phyloP scores from a whole-genome alignment of 1,140 invertebrate genomes.

The Mizuhopecten yessoensis region DNA sequence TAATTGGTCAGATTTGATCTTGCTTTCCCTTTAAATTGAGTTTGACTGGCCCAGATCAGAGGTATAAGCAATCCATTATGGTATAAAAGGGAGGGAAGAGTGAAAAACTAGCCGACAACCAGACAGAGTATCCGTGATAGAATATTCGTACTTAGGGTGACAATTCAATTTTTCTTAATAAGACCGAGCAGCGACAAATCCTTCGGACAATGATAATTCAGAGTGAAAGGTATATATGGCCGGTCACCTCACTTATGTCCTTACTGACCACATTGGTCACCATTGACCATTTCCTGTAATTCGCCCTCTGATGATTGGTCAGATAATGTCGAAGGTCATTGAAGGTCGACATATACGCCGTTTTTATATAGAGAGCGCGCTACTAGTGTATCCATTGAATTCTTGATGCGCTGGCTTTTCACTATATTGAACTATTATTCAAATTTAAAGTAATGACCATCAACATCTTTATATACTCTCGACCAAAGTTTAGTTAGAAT shows the following conservation, averaged over 20 bases:
- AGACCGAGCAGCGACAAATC: not conserved
- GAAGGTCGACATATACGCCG: not conserved
- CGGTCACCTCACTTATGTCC: not conserved
- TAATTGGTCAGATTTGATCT: not conserved
- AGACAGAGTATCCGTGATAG: not conserved
- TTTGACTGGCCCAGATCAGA: not conserved
- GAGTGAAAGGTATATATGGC: not conserved
- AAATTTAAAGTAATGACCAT: no score
- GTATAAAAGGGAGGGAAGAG: not conserved
- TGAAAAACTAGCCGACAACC: not conserved
- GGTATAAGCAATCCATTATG: not conserved
- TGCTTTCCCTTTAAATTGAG: constrained; percentile 3
- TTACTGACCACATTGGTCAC: not conserved
- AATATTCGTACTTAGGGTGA: not conserved
- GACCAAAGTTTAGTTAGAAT: no score
- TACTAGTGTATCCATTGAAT: not conserved
- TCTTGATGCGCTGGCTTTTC: not conserved
- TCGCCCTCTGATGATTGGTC: not conserved
- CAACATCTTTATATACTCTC: no score
- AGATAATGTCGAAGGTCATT: not conserved
- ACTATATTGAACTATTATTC: no score
- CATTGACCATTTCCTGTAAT: not conserved
- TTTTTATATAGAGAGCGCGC: not conserved
- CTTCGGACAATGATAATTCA: not conserved
- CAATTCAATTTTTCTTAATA: constrained; percentile 35